These are phyloP conservation scores for Leptura quadrifasciata DNA, from an alignment of 2,888 invertebrate species.

Conservation along the genomic window DNA sequence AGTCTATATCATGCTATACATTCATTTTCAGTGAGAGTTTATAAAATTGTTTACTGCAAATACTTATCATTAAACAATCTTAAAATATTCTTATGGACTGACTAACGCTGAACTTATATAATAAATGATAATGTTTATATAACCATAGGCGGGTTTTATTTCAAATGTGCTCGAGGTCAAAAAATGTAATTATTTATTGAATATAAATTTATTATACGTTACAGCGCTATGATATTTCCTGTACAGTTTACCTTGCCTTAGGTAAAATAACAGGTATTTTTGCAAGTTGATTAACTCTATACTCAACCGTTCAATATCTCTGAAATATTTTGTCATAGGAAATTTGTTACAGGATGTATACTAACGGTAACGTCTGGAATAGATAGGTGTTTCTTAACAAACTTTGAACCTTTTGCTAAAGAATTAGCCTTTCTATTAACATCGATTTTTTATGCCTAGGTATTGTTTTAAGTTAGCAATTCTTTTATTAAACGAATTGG, in stretches of 20 bases:
- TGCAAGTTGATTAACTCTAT: conserved; percentile 4
- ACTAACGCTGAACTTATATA: not conserved
- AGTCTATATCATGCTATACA: too few species aligned
- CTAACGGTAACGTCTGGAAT: too few species aligned
- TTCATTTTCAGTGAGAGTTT: too few species aligned
- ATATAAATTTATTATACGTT: conserved; percentile 10
- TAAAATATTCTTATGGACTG: not conserved
- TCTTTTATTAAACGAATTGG: too few species aligned
- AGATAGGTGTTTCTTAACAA: too few species aligned
- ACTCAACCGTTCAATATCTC: not conserved
- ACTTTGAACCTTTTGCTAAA: too few species aligned
- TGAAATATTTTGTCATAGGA: not conserved
- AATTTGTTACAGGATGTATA: not conserved
- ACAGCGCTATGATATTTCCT: conserved; percentile 20
- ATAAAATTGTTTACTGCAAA: too few species aligned
- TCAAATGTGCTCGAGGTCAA: conserved; percentile 10
- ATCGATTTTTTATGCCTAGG: too few species aligned
- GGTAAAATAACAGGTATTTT: conserved; percentile 37
- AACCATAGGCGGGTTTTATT: not conserved
- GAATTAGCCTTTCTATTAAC: too few species aligned
- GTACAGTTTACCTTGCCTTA: conserved; percentile 34
- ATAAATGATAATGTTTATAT: not conserved
- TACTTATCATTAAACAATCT: not conserved
- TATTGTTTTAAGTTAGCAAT: too few species aligned
- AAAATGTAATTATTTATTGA: conserved; percentile 20